phyloP scores from a whole-genome alignment of 2,888 invertebrate genomes.

The Sesia apiformis region DNA sequence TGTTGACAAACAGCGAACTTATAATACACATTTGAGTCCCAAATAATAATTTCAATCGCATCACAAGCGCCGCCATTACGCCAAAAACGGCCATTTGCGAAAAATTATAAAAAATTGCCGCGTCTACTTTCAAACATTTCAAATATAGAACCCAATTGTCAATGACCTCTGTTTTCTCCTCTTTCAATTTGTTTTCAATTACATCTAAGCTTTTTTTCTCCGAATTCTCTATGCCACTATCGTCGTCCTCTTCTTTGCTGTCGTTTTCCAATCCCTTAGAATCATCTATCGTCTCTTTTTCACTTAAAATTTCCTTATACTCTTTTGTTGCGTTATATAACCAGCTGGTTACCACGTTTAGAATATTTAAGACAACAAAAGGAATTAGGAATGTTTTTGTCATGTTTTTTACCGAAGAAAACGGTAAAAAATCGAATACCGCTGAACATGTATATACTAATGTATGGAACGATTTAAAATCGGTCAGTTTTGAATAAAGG shows the following conservation, averaged over 20 bases:
- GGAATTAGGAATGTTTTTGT: conserved; percentile 75
- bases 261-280: conserved; percentile 20
- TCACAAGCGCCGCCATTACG: conserved; percentile 82
- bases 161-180: conserved; percentile 24
- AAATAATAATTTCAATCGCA: conserved; percentile 85
- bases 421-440: conserved; percentile 83
- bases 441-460: conserved; percentile 84
- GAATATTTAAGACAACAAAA: conserved; percentile 53
- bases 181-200: conserved; percentile 22
- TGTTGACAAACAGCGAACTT: conserved; percentile 75
- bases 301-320: conserved; percentile 1
- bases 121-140: conserved; percentile 52
- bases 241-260: conserved; percentile 55
- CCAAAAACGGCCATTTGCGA: conserved; percentile 82
- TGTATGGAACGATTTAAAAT: conserved; percentile 83
- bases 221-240: conserved; percentile 71
- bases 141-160: conserved; percentile 30
- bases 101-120: conserved; percentile 79
- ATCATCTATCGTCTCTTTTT: conserved; percentile 7
- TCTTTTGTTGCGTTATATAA: conserved; percentile 18
- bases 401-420: conserved; percentile 65
- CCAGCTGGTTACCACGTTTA: conserved; percentile 48
- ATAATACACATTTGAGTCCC: conserved; percentile 86
- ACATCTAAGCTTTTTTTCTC: conserved; percentile 34
- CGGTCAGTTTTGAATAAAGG: conserved; percentile 79